Evolutionary conservation across 2,113 vertebrate species (phyloP), one percentile per base, ranked within the genome.

Genomic region (Phyllostomus hastatus): DNA sequence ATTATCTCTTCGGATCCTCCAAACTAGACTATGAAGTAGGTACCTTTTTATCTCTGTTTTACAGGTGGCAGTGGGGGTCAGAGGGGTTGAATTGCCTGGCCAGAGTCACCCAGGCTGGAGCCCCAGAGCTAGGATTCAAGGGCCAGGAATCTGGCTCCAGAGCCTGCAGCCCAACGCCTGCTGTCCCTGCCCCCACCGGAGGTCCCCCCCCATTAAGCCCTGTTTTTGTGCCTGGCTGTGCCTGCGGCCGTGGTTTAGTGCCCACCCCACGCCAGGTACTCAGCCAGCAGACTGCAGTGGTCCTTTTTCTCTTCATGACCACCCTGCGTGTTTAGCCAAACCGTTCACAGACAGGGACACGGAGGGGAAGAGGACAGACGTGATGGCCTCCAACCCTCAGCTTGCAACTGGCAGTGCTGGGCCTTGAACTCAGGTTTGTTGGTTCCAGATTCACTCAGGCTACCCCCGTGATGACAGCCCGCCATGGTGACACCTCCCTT

Each of bases 41-140:
- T 6, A 22, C 33, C 22, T 1, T 41, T 52, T 26, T 38, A 24
- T 90, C 28, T 67, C 91, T 38, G 50, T 17, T 43, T 54, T 72
- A 69, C 41, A 94, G 50, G 64, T 14, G 12, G 70, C 64, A 35
- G 6, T 57, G 24, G 72, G 52, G 72, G 7, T 26, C 93, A 81
- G 81, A 79, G 48, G 76, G 20, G 43, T 41, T 70, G 33, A 87
- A 28, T 26, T 26, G 66, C 48, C 75, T 24, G 28, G 28, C 70
- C 88, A 41, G 43, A 16, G 70, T 61, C 75, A 93, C 85, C 38
- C 41, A 87, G 66, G 35, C 35, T 24, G 6, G 48, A 94, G 80
- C 9, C 57, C 35, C 20, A 81, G 35, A 52, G 38, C n/a, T 26
- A 66, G 87, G 50, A 72, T 66, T 64, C 59, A 38, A 76, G 52